A percentile compares a stretch with the other conserved stretches of the same genome.
Conservation (phyloP, 2,113 vertebrate species). For the Nothocercus julius region DNA sequence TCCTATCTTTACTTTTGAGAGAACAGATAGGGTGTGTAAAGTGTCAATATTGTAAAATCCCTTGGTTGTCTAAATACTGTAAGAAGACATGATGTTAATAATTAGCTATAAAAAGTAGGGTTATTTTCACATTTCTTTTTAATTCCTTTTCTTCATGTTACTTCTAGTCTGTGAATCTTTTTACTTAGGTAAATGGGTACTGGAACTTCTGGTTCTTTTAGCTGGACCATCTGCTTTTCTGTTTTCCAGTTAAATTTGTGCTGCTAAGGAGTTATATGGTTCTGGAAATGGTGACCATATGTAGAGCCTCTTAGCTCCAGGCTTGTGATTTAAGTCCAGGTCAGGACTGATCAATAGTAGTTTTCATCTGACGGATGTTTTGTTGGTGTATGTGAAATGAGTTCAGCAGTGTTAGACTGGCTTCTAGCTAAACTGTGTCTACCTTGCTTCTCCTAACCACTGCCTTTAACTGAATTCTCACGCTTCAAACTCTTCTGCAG, state of each 20-base stretch:
- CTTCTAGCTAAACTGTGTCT: background rate
- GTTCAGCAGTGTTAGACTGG: background rate
- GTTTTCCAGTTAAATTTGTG: background rate
- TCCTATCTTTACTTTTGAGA: background rate
- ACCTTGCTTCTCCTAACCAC: background rate
- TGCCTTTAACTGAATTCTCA: background rate
- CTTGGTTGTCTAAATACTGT: background rate
- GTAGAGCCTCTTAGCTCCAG: background rate
- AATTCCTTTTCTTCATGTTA: background rate
- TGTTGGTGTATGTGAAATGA: background rate
- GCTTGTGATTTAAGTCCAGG: background rate
- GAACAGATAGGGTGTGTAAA: background rate
- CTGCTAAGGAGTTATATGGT: background rate
- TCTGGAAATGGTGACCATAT: background rate
- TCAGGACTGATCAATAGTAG: background rate
- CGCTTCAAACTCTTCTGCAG: background rate
- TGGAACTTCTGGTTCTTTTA: background rate
- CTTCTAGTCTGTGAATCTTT: background rate
- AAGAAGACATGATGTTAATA: background rate
- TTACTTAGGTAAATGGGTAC: background rate
- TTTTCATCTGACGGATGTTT: background rate
- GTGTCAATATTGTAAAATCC: slow-evolving; percentile 9
- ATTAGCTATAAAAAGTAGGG: background rate
- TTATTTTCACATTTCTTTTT: background rate
- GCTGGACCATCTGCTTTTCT: background rate